These are phyloP conservation scores for Choristoneura rosaceana DNA, from an alignment of 2,888 invertebrate genomes.

Conservation along the genomic window DNA sequence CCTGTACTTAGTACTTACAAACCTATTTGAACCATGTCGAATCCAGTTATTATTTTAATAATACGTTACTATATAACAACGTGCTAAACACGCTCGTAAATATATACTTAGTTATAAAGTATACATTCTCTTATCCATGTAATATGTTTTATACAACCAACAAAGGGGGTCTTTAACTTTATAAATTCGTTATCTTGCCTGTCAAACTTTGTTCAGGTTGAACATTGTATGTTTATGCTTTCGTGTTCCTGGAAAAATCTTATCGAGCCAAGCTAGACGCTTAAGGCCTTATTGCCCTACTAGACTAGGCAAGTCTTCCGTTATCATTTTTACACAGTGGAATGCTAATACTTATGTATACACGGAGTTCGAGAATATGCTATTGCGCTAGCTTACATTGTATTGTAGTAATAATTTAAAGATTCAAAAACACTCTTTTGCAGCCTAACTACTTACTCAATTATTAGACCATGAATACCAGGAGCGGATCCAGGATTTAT, in stretches of 20 bases:
- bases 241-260: neutral
- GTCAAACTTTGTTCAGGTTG: neutral
- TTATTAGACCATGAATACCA: no score
- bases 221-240: neutral
- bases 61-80: neutral
- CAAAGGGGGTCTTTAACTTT: neutral
- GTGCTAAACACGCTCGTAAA: neutral
- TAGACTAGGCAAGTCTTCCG: no score
- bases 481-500: no score
- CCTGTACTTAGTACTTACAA: slow-evolving; percentile 2
- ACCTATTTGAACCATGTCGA: neutral
- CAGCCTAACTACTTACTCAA: no score
- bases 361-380: no score
- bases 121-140: neutral
- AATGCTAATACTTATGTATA: no score
- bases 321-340: no score
- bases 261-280: neutral
- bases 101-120: neutral
- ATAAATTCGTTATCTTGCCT: neutral
- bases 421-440: no score
- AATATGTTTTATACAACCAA: neutral
- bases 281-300: neutral
- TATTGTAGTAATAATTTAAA: no score
- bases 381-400: no score
- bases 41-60: neutral